Evolutionary conservation across 2,888 invertebrate genomes (phyloP), one percentile per base, ranked within the genome.

Genomic region (Archips xylosteana): DNA sequence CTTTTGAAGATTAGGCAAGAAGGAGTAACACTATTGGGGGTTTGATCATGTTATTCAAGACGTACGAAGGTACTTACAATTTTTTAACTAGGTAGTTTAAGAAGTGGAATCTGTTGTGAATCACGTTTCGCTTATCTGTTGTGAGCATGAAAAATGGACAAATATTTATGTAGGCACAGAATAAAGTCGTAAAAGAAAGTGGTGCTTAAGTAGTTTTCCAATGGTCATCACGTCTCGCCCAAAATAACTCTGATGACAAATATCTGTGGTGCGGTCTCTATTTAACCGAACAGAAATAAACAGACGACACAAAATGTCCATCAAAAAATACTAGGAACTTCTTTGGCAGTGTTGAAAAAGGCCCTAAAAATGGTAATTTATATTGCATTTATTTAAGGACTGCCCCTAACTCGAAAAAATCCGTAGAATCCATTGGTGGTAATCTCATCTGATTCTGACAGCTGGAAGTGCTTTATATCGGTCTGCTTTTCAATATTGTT

Each of bases 401-500:
- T 15, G 76, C 83, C 85, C 83, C 57, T 60, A 64, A 2, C 42
- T 74, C 69, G 2, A 76, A 78, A 83, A 77, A 78, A 72, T 45
- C 12, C 47, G 23, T 42, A 79, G 79, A 81, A 75, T 70, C 64
- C 36, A 73, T 62, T 70, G 34, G 15, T 71, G 47, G 6, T 15
- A 68, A 59, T 64, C 8, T 15, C n/a, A 54, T 10, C 0, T 13
- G 4, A 70, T 76, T 85, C 79, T 23, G 78, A 59, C 64, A 54
- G n/a, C 65, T 36, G 76, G 70, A 85, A 83, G 76, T 75, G 60
- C 8, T 32, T 76, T 45, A 82, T 81, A 78, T 86, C 75, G 73
- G 76, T 51, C 71, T 39, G 67, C 76, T 80, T 83, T 76, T 62
- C 54, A 32, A 59, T 39, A 79, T 76, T 77, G 80, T 82, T 76